Conservation (phyloP, 1,140 invertebrate species). For the Chrysoperla carnea region DNA sequence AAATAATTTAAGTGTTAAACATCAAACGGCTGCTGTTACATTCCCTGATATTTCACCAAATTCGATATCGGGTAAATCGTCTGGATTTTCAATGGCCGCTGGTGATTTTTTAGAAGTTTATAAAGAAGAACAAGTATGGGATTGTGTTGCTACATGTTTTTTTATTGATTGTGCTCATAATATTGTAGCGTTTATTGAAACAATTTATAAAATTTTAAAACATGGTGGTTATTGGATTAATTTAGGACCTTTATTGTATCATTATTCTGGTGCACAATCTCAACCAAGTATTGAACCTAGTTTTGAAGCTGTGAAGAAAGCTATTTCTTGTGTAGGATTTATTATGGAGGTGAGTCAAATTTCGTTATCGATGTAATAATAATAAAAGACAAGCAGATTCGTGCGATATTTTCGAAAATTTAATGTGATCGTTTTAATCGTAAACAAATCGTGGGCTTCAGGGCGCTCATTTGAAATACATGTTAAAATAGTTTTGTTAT, state of each 20-base stretch:
- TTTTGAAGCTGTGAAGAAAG: constrained; percentile 65
- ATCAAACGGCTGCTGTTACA: constrained; percentile 57
- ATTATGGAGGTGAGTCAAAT: constrained; percentile 48
- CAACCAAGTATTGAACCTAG: constrained; percentile 90
- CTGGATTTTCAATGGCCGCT: constrained; percentile 85
- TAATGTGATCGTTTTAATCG: too few relatives aligned
- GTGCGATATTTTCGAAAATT: too few relatives aligned
- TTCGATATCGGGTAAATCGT: constrained; percentile 32
- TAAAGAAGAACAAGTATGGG: constrained; percentile 48
- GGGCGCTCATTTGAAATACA: too few relatives aligned
- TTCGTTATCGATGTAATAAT: constrained; percentile 5
- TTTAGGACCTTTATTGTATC: constrained; percentile 86
- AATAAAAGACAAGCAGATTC: too few relatives aligned
- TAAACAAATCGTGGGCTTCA: too few relatives aligned
- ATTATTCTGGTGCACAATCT: constrained; percentile 68
- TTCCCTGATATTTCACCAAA: constrained; percentile 87
- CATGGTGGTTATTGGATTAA: constrained; percentile 81
- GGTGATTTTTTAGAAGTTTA: constrained; percentile 79
- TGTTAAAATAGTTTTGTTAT: too few relatives aligned
- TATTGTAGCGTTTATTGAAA: constrained; percentile 87
- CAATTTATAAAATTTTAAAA: constrained; percentile 80
- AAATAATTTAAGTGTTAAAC: constrained; percentile 64
- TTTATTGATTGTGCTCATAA: constrained; percentile 98
- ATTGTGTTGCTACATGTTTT: constrained; percentile 92
- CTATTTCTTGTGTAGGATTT: constrained; percentile 80